These are phyloP conservation scores for Caenorhabditis plicata DNA, from an alignment of 2,888 invertebrate genomes.

Conservation along the genomic window DNA sequence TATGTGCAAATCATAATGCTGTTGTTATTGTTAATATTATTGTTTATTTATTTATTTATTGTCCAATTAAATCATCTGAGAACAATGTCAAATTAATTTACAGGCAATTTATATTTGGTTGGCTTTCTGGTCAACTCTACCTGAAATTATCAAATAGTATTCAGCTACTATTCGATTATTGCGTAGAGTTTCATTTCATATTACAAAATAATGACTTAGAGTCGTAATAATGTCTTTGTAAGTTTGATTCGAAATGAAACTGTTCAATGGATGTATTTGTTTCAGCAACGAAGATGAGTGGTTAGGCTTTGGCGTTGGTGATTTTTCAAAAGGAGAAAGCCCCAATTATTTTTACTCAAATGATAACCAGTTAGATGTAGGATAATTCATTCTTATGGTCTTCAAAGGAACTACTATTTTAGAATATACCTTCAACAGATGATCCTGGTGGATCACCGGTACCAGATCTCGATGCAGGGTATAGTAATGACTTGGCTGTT, in stretches of 20 bases:
- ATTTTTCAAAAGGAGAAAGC: slow-evolving; percentile 17
- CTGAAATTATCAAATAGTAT: too few relatives aligned
- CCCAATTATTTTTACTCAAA: slow-evolving; percentile 3
- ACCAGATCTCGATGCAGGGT: slow-evolving; percentile 1
- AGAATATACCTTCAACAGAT: slow-evolving; percentile 29
- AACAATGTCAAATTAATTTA: too few relatives aligned
- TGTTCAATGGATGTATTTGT: neutral
- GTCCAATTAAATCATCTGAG: too few relatives aligned
- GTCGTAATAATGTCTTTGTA: neutral
- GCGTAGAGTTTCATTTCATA: too few relatives aligned
- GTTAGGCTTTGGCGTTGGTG: slow-evolving; percentile 10
- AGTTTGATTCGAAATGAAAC: neutral
- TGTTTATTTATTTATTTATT: too few relatives aligned
- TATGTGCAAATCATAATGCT: too few relatives aligned
- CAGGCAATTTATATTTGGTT: too few relatives aligned
- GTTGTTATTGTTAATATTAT: too few relatives aligned
- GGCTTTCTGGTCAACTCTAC: too few relatives aligned
- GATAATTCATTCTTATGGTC: neutral
- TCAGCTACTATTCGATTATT: too few relatives aligned
- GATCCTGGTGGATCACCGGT: slow-evolving; percentile 7
- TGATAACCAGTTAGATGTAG: neutral
- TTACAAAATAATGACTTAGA: slow-evolving; percentile 1
- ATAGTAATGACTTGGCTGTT: slow-evolving; percentile 5
- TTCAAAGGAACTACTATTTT: neutral
- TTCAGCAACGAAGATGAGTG: slow-evolving; percentile 31